These are phyloP conservation scores for Phalacrocorax brasilianus DNA, from an alignment of 2,113 vertebrate species.

Conservation along the genomic window DNA sequence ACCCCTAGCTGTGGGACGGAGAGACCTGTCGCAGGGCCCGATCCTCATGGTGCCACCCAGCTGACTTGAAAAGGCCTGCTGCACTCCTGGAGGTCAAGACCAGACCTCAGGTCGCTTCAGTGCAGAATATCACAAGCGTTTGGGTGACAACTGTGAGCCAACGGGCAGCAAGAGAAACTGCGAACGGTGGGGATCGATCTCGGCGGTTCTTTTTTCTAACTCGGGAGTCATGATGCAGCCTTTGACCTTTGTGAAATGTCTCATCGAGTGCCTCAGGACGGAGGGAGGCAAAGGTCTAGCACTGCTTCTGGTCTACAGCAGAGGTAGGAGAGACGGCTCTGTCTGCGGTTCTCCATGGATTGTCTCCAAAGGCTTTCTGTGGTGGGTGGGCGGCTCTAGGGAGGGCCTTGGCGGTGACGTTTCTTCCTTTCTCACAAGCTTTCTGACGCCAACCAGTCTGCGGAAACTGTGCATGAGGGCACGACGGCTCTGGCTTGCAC, in stretches of 20 bases:
- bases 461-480: too few species aligned
- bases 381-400: background rate
- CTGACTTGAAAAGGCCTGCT: too few species aligned
- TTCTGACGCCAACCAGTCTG: too few species aligned
- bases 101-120: background rate
- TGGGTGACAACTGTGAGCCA: background rate
- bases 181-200: background rate
- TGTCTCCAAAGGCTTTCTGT: background rate
- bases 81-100: background rate
- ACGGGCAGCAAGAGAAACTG: background rate
- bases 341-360: background rate
- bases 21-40: background rate
- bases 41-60: too few species aligned
- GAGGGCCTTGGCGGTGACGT: too few species aligned
- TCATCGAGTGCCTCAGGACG: background rate
- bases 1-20: background rate
- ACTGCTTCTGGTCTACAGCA: background rate
- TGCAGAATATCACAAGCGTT: background rate
- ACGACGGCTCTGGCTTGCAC: too few species aligned
- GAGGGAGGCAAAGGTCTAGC: background rate
- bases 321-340: background rate
- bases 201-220: background rate
- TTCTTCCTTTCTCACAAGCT: too few species aligned
- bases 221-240: background rate
- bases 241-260: background rate